These are phyloP conservation scores for Ferrisia virgata DNA, from an alignment of 2,888 invertebrate genomes.

Conservation along the genomic window DNA sequence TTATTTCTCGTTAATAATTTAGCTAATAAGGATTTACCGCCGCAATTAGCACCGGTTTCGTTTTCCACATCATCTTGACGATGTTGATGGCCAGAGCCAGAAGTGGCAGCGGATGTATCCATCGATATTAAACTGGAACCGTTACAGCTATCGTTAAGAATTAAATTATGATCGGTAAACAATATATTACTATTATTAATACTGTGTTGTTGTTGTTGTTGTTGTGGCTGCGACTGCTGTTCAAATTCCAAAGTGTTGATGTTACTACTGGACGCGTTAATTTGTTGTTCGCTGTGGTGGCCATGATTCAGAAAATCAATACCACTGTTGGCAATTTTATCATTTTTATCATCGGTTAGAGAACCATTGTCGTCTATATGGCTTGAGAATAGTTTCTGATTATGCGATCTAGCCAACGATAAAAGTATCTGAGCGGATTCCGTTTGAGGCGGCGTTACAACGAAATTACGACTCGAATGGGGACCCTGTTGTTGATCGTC, in stretches of 20 bases:
- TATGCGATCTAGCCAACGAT: constrained; percentile 50
- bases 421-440: constrained; percentile 52
- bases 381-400: neutral
- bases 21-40: neutral
- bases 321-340: neutral
- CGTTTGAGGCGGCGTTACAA: constrained; percentile 49
- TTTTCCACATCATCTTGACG: neutral
- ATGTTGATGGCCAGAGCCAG: too few species aligned
- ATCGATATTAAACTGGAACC: neutral
- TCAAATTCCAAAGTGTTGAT: neutral
- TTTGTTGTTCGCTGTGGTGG: neutral
- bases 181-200: neutral
- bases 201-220: neutral
- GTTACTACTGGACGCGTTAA: neutral
- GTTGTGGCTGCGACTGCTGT: neutral
- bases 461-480: constrained; percentile 33
- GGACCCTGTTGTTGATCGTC: neutral
- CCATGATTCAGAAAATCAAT: neutral
- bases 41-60: neutral
- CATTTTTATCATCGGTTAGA: neutral
- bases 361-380: neutral
- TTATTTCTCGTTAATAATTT: constrained; percentile 26
- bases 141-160: neutral
- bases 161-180: neutral
- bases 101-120: neutral